Conservation (phyloP, 2,888 invertebrate species). For the Troilus luridus region DNA sequence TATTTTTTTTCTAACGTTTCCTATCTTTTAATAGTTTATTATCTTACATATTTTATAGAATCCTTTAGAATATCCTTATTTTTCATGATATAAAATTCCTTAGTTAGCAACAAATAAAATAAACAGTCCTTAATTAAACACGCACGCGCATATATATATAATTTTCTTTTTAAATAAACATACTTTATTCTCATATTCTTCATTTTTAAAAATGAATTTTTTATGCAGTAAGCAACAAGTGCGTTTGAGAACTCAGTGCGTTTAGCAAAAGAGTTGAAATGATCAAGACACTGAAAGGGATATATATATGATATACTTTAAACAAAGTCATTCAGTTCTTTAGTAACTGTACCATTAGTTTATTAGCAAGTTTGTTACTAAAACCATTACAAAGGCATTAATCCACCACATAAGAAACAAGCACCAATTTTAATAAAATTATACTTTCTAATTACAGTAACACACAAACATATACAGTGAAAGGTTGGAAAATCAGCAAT, state of each 20-base stretch:
- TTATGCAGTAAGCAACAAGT: not conserved
- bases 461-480: not conserved
- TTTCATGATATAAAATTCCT: not conserved
- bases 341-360: not conserved
- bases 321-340: not conserved
- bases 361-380: not conserved
- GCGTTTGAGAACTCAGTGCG: not conserved
- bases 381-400: not conserved
- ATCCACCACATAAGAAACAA: conserved; percentile 5
- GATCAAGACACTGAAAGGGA: not conserved
- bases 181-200: not conserved
- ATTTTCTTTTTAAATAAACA: not conserved
- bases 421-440: not conserved
- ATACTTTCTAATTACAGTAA: not conserved
- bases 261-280: not conserved
- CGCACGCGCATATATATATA: not conserved
- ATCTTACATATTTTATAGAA: no score
- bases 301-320: not conserved
- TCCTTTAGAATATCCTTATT: not conserved
- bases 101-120: not conserved
- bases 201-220: not conserved
- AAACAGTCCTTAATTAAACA: not conserved
- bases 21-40: not conserved
- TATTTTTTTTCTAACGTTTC: no score
- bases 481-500: conserved; percentile 1